A percentile compares a stretch with the other conserved stretches of the same genome.
Conservation (phyloP, 2,888 invertebrate species). For the Eristalis arbustorum region DNA sequence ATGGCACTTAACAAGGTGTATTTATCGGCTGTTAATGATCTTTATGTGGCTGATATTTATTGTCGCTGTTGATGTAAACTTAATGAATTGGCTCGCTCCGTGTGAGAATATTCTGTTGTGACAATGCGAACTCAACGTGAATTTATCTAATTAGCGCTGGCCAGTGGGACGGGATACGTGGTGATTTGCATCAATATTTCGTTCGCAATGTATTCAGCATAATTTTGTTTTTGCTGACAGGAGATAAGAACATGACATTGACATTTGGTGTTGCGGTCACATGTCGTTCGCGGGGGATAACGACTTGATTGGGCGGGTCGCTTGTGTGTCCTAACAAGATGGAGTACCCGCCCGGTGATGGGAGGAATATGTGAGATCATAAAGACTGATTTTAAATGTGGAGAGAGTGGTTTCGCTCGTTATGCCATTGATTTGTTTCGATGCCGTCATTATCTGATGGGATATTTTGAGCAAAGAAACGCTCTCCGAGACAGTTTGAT, state of each 20-base stretch:
- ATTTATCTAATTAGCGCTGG: slow-evolving; percentile 23
- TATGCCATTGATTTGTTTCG: background rate
- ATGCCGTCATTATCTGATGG: background rate
- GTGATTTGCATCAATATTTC: slow-evolving; percentile 32
- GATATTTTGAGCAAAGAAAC: too few species aligned
- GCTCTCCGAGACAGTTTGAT: background rate
- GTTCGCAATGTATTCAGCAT: slow-evolving; percentile 1
- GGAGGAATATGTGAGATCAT: background rate
- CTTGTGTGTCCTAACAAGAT: background rate
- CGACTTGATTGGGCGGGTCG: background rate
- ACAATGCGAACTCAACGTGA: slow-evolving; percentile 45
- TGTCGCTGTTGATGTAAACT: slow-evolving; percentile 58
- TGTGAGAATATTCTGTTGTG: slow-evolving; percentile 46
- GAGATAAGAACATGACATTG: background rate
- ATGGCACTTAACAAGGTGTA: slow-evolving; percentile 70
- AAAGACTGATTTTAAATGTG: background rate
- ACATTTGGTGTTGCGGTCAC: background rate
- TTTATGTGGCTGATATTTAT: slow-evolving; percentile 63
- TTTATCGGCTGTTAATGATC: slow-evolving; percentile 65
- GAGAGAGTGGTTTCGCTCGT: background rate
- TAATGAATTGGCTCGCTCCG: slow-evolving; percentile 60
- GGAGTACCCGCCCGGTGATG: background rate
- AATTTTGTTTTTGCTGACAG: background rate
- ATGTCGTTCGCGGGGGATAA: background rate
- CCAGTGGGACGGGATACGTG: background rate